A percentile compares a stretch with the other conserved stretches of the same genome.
Conservation (phyloP, 2,888 invertebrate species). For the Ophion ventricosus region DNA sequence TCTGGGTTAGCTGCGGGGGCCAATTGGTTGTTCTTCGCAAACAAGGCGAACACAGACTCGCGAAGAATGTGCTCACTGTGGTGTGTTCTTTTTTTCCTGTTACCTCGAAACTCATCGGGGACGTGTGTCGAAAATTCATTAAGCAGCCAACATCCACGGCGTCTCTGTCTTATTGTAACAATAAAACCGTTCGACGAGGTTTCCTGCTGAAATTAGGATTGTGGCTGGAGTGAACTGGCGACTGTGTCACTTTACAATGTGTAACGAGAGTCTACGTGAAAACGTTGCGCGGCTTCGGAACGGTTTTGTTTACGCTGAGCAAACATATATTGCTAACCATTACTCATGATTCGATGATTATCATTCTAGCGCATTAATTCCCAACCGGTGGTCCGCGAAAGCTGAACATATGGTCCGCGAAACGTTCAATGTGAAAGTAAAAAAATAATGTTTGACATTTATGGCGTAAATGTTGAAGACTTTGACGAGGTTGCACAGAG, state of each 20-base stretch:
- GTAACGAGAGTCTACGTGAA: conserved; percentile 21
- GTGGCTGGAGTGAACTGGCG: background rate
- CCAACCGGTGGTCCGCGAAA: no score
- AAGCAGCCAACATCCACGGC: background rate
- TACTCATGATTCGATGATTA: conserved; percentile 29
- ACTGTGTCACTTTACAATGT: conserved; percentile 8
- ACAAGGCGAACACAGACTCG: conserved; percentile 25
- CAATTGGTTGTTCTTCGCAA: conserved; percentile 42
- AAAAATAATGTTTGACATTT: no score
- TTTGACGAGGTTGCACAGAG: no score
- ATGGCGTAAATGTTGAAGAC: no score
- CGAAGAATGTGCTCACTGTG: conserved; percentile 5
- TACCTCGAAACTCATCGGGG: conserved; percentile 5
- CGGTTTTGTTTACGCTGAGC: conserved; percentile 34
- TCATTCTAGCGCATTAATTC: conserved; percentile 1
- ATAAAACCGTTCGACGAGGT: conserved; percentile 8
- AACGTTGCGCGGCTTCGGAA: conserved; percentile 13
- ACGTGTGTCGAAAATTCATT: conserved; percentile 30
- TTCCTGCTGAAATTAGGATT: conserved; percentile 24
- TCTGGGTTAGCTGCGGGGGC: conserved; percentile 45
- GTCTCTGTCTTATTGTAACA: conserved; percentile 1
- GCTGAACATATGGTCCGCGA: no score
- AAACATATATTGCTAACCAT: conserved; percentile 53
- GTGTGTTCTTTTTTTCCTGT: conserved; percentile 1
- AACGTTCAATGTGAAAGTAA: no score